Percentiles rank a stretch among this genome's conserved stretches.
Conservation (phyloP, 2,113 vertebrate species). For the Cyanoliseus patagonus region DNA sequence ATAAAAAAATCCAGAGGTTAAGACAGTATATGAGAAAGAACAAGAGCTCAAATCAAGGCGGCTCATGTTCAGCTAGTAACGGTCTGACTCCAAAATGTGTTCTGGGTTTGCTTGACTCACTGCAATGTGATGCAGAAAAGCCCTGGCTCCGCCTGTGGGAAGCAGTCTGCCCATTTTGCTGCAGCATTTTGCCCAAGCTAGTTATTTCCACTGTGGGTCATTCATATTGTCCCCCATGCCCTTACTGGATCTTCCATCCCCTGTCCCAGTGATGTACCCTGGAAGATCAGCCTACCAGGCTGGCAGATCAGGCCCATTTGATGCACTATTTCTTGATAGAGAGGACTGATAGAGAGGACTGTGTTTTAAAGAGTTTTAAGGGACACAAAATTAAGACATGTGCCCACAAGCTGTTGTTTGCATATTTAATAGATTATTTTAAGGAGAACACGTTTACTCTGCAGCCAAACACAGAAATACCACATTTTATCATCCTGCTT, state of each 20-base stretch:
- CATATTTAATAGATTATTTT: not conserved
- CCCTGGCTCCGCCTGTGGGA: not conserved
- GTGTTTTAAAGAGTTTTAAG: not conserved
- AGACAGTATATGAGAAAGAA: not conserved
- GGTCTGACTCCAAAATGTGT: not conserved
- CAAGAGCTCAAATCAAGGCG: not conserved
- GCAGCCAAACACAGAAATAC: not conserved
- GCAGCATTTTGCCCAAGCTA: not conserved
- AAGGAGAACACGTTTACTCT: not conserved
- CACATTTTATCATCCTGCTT: not conserved
- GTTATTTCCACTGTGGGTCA: not conserved
- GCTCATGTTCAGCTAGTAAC: not conserved
- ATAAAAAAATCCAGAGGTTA: not conserved
- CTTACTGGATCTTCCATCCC: not conserved
- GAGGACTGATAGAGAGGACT: not conserved
- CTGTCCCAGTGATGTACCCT: not conserved
- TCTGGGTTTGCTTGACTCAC: not conserved
- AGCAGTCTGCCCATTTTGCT: not conserved
- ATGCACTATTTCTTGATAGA: not conserved
- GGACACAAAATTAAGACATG: not conserved
- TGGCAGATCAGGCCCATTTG: not conserved
- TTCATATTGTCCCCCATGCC: not conserved
- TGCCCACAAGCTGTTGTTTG: not conserved
- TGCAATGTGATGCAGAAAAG: not conserved
- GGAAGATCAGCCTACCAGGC: not conserved